A percentile compares a stretch with the other conserved stretches of the same genome.
These are phyloP conservation scores for Cirrhinus molitorella DNA, from an alignment of 2,797 vertebrate genomes.

Conservation along the genomic window DNA sequence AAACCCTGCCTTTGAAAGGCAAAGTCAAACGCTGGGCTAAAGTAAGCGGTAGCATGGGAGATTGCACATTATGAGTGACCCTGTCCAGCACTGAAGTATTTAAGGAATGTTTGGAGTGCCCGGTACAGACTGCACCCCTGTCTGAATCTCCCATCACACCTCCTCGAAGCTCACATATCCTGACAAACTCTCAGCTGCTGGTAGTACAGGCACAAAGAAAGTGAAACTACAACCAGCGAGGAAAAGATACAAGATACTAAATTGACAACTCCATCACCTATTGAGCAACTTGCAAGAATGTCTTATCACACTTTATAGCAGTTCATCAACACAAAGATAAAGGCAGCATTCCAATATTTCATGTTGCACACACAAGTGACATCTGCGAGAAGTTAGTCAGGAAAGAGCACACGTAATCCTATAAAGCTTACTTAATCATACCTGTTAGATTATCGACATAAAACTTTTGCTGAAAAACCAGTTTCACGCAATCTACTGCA, in stretches of 20 bases:
- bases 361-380: background rate
- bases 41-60: constrained; percentile 8
- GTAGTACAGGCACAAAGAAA: constrained; percentile 4
- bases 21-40: constrained; percentile 1
- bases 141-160: constrained; percentile 57
- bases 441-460: background rate
- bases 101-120: constrained; percentile 76
- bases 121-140: constrained; percentile 68
- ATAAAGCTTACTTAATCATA: background rate
- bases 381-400: background rate
- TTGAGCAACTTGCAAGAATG: background rate
- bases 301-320: background rate
- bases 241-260: background rate
- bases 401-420: background rate
- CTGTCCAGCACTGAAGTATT: constrained; percentile 67
- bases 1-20: background rate
- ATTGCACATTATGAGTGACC: constrained; percentile 22
- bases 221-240: background rate
- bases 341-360: background rate
- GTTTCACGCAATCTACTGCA: background rate
- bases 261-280: background rate
- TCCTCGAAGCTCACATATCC: constrained; percentile 22
- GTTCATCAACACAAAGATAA: background rate
- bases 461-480: background rate
- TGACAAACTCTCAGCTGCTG: constrained; percentile 38